Percentiles rank a stretch among this genome's conserved stretches.
phyloP scores from a whole-genome alignment of 2,797 vertebrate species.

The Lindbergichthys nudifrons region DNA sequence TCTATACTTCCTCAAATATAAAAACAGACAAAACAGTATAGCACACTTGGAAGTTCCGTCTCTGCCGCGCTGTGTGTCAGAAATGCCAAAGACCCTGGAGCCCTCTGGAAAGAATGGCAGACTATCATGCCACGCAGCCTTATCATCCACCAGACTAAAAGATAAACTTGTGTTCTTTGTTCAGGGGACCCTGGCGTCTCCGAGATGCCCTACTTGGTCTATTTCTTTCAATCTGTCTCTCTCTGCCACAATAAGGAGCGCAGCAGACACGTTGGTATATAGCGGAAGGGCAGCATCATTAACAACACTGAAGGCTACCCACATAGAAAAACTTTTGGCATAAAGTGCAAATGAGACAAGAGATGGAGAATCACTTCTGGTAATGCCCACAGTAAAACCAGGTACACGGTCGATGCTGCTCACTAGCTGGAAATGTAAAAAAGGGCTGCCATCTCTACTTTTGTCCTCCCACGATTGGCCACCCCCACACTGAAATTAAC shows the following conservation, averaged over 20 bases:
- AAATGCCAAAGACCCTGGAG: conserved; percentile 59
- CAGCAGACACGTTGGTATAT: conserved; percentile 40
- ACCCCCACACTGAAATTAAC: conserved; percentile 75
- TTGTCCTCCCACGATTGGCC: conserved; percentile 68
- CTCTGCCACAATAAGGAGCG: conserved; percentile 18
- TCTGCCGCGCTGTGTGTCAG: conserved; percentile 24
- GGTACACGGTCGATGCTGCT: conserved; percentile 52
- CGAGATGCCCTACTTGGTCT: conserved; percentile 53
- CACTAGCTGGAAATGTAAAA: conserved; percentile 58
- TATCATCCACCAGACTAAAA: conserved; percentile 57
- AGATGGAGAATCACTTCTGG: conserved; percentile 36
- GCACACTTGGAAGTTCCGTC: conserved; percentile 22
- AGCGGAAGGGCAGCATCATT: conserved; percentile 64
- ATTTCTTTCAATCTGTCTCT: conserved; percentile 41
- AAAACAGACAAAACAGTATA: conserved; percentile 20
- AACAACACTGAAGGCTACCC: conserved; percentile 56
- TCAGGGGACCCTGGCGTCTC: conserved; percentile 48
- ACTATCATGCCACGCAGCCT: conserved; percentile 7
- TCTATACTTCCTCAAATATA: conserved; percentile 4
- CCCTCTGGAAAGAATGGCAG: conserved; percentile 42
- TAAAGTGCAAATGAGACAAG: conserved; percentile 62
- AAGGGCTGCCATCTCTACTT: conserved; percentile 54
- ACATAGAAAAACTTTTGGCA: conserved; percentile 54
- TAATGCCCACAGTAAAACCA: conserved; percentile 47
- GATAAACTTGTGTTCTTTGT: conserved; percentile 56